phyloP scores from a whole-genome alignment of 2,113 vertebrate species.

The Athene noctua region DNA sequence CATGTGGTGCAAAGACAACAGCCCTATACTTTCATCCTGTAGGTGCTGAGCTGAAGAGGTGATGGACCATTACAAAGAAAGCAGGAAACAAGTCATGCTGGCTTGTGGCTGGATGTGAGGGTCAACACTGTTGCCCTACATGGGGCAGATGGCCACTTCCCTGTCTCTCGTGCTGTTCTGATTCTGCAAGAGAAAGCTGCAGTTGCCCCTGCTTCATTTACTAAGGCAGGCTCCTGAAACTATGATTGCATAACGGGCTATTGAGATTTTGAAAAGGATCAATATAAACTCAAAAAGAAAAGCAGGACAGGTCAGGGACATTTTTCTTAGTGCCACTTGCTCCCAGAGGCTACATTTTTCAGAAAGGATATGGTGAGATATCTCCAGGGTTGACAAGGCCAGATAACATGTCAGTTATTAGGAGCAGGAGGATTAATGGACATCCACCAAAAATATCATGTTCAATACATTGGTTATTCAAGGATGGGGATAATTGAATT shows the following conservation, averaged over 20 bases:
- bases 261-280: background rate
- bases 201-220: background rate
- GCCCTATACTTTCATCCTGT: background rate
- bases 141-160: background rate
- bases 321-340: conserved; percentile 2
- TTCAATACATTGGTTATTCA: conserved; percentile 6
- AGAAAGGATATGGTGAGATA: conserved; percentile 1
- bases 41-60: background rate
- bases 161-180: background rate
- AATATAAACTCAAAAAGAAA: background rate
- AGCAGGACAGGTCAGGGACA: background rate
- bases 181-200: background rate
- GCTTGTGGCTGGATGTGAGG: background rate
- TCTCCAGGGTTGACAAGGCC: conserved; percentile 8
- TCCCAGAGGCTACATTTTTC: conserved; percentile 23
- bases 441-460: conserved; percentile 3
- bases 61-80: background rate
- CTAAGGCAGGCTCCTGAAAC: background rate
- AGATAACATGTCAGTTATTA: conserved; percentile 6
- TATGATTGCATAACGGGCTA: background rate
- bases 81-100: background rate
- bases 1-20: background rate
- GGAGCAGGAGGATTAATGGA: conserved; percentile 21
- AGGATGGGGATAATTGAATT: background rate
- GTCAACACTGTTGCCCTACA: background rate